Evolutionary conservation across 2,113 vertebrate genomes (phyloP).

Genomic region (Eudyptes chrysolophus): DNA sequence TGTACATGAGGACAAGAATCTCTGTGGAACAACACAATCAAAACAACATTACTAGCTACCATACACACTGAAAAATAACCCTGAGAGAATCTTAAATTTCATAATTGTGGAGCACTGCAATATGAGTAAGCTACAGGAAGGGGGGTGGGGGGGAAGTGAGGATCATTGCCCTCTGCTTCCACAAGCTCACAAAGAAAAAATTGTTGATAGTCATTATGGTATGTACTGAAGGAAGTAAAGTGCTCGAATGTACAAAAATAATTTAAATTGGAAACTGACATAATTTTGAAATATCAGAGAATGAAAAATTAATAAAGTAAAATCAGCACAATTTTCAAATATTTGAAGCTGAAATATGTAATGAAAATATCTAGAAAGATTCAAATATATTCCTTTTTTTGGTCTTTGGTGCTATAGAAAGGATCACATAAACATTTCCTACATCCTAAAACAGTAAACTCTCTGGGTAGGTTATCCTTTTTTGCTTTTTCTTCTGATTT

Average conservation of each 20-base stretch:
- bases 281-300: neutral
- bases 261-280: neutral
- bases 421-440: rapidly evolving
- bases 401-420: neutral
- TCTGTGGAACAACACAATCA: neutral
- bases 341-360: neutral
- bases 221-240: neutral
- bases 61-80: neutral
- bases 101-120: neutral
- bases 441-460: neutral
- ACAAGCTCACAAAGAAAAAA: neutral
- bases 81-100: neutral
- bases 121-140: neutral
- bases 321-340: neutral
- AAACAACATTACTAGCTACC: neutral
- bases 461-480: neutral
- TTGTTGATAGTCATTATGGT: neutral
- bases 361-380: neutral
- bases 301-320: neutral
- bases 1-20: neutral
- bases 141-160: neutral
- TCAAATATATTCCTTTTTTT: neutral
- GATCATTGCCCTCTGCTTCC: neutral
- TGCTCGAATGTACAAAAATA: neutral
- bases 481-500: neutral